Evolutionary conservation across 2,888 invertebrate species (phyloP).

Genomic region (Aleiodes testaceus): DNA sequence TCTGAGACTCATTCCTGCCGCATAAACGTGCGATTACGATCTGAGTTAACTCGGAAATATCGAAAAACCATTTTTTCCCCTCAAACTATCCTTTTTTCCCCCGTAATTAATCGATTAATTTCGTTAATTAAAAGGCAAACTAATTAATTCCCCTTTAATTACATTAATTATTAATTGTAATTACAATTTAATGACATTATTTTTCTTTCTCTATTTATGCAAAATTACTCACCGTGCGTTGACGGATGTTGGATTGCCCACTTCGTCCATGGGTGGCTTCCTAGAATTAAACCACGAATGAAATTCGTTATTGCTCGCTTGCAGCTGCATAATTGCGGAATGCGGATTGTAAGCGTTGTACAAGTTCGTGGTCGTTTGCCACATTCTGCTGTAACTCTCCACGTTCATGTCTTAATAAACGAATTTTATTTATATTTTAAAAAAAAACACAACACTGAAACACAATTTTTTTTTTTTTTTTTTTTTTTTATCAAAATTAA

Average conservation of each 20-base stretch:
- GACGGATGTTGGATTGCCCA: conserved; percentile 87
- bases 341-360: conserved; percentile 65
- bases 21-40: conserved; percentile 45
- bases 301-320: conserved; percentile 70
- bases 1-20: conserved; percentile 38
- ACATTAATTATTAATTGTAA: conserved; percentile 11
- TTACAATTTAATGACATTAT: neutral
- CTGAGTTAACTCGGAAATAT: conserved; percentile 29
- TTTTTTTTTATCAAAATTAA: neutral
- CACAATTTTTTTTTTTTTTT: neutral
- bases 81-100: no score
- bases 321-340: conserved; percentile 67
- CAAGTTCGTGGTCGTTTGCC: conserved; percentile 65
- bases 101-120: neutral
- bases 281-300: conserved; percentile 79
- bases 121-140: neutral
- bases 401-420: conserved; percentile 58
- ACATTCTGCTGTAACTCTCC: conserved; percentile 64
- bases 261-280: conserved; percentile 91
- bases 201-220: conserved; percentile 21
- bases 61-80: conserved; percentile 38
- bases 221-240: conserved; percentile 87
- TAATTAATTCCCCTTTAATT: neutral
- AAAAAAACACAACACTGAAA: no score
- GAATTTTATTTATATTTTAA: conserved; percentile 4